These are phyloP conservation scores for Smittia aterrima DNA, from an alignment of 2,888 invertebrate genomes.

Conservation along the genomic window DNA sequence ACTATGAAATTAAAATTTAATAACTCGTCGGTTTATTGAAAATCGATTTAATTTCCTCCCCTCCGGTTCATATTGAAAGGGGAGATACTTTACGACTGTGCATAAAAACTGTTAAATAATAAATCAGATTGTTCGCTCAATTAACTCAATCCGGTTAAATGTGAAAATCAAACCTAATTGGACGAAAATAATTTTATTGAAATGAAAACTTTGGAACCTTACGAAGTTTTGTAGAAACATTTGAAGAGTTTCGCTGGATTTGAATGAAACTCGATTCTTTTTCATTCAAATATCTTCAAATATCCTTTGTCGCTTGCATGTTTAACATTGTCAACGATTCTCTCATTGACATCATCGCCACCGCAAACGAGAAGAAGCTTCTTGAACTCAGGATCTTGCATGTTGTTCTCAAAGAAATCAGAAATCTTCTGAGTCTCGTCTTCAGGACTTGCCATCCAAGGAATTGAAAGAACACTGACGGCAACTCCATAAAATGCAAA, in stretches of 20 bases:
- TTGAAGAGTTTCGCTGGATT: background rate
- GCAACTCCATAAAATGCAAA: slow-evolving; percentile 51
- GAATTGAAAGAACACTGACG: slow-evolving; percentile 50
- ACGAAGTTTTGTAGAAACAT: background rate
- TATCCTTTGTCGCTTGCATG: slow-evolving; percentile 51
- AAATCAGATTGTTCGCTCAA: slow-evolving; percentile 35
- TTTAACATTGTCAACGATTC: slow-evolving; percentile 47
- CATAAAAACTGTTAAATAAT: slow-evolving; percentile 33
- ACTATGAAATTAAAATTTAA: too few relatives aligned
- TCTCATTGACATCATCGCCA: slow-evolving; percentile 48
- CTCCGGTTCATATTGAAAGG: background rate
- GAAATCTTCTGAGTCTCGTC: slow-evolving; percentile 48
- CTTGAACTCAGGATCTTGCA: slow-evolving; percentile 48
- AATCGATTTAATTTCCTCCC: background rate
- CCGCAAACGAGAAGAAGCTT: slow-evolving; percentile 48
- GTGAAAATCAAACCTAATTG: slow-evolving; percentile 20
- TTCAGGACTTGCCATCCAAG: slow-evolving; percentile 47
- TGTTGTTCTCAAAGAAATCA: slow-evolving; percentile 48
- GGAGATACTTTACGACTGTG: background rate
- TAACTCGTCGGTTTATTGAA: background rate
- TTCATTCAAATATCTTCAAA: slow-evolving; percentile 45
- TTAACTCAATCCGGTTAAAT: slow-evolving; percentile 28
- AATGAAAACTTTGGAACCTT: background rate
- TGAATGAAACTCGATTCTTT: background rate
- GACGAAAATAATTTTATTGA: slow-evolving; percentile 24